These are phyloP conservation scores for Pegoplata infirma DNA, from an alignment of 2,888 invertebrate genomes.

Conservation along the genomic window DNA sequence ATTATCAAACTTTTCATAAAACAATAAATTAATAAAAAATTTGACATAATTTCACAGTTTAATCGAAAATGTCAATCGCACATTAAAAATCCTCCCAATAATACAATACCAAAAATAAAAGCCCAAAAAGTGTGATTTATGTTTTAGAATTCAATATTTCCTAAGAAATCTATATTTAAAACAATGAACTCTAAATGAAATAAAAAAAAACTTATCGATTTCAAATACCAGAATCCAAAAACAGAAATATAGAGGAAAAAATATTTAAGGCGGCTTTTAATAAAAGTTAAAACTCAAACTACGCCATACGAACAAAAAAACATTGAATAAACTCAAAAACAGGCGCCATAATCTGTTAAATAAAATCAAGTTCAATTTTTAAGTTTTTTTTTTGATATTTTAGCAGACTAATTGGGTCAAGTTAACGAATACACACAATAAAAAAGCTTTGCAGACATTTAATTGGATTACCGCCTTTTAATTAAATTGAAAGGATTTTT, in stretches of 20 bases:
- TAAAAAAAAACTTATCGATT: constrained; percentile 4
- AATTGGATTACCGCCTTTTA: constrained; percentile 76
- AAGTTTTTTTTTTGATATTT: constrained; percentile 20
- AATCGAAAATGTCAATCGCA: neutral
- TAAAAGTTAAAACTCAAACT: neutral
- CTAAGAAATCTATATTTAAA: constrained; percentile 24
- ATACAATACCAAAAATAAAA: neutral
- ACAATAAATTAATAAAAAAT: neutral
- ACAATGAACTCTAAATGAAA: constrained; percentile 17
- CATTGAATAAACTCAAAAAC: neutral
- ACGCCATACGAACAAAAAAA: neutral
- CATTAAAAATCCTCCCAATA: neutral
- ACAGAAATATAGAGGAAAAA: neutral
- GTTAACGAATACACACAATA: constrained; percentile 38
- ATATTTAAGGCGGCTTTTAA: neutral
- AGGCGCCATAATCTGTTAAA: constrained; percentile 61
- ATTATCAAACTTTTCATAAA: too few relatives aligned
- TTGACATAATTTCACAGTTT: neutral
- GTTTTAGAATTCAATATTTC: constrained; percentile 24
- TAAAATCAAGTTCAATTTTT: constrained; percentile 53
- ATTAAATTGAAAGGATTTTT: constrained; percentile 67
- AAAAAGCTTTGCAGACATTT: constrained; percentile 67
- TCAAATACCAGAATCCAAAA: too few relatives aligned
- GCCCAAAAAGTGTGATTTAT: neutral
- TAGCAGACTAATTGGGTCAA: constrained; percentile 73